Evolutionary conservation across 2,797 vertebrate species (phyloP).

Genomic region (Chelon labrosus): DNA sequence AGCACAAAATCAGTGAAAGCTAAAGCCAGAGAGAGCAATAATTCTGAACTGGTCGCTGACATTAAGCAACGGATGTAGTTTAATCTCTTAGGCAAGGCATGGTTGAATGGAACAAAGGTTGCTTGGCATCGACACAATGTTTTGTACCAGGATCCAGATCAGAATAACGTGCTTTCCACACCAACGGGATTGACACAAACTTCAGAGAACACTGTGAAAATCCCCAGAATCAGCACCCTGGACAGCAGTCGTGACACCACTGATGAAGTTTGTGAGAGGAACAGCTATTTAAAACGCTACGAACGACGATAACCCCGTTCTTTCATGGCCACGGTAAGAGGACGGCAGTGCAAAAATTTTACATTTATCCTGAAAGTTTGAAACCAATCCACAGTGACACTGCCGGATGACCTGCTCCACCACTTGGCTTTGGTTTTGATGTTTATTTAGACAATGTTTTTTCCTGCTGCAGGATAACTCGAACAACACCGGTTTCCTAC

Average conservation of each 20-base stretch:
- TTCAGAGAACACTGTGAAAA: not conserved
- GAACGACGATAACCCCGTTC: too few species aligned
- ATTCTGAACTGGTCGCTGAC: not conserved
- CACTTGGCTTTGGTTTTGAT: not conserved
- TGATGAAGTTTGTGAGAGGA: slow-evolving; percentile 1
- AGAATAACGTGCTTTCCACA: not conserved
- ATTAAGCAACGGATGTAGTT: not conserved
- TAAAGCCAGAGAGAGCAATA: too few species aligned
- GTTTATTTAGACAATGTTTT: slow-evolving; percentile 28
- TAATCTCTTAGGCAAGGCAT: not conserved
- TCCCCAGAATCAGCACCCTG: slow-evolving; percentile 15
- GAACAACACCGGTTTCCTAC: slow-evolving; percentile 27
- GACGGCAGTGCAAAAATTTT: not conserved
- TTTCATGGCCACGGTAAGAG: not conserved
- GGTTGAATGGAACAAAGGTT: not conserved
- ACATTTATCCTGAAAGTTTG: slow-evolving; percentile 10
- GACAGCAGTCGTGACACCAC: slow-evolving; percentile 1
- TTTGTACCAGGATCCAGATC: not conserved
- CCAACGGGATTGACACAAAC: not conserved
- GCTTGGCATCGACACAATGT: not conserved
- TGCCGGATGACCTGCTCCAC: slow-evolving; percentile 4
- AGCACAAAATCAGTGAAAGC: not conserved
- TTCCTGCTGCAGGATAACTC: slow-evolving; percentile 47
- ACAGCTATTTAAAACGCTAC: too few species aligned
- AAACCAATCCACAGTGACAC: not conserved